phyloP scores from a whole-genome alignment of 1,140 invertebrate genomes.

The Pollicipes pollicipes region DNA sequence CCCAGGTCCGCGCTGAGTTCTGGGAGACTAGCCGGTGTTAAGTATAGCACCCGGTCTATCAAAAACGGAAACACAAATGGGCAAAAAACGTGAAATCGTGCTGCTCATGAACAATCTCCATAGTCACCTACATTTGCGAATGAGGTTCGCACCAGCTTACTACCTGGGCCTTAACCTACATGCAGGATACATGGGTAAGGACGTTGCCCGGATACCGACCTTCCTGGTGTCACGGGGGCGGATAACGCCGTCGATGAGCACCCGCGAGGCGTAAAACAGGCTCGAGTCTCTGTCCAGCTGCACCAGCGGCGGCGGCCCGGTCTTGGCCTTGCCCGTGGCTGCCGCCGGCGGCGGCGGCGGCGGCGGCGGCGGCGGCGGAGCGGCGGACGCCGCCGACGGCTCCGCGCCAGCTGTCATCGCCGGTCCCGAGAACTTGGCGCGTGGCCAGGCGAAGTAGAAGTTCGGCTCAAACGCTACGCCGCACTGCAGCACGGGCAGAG shows the following conservation, averaged over 20 bases:
- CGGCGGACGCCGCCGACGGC: background rate
- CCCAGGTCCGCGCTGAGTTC: no score
- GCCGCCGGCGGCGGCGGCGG: no score
- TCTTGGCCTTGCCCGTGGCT: background rate
- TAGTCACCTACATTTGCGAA: no score
- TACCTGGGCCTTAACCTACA: no score
- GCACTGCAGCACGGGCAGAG: slow-evolving; percentile 22
- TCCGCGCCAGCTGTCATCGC: slow-evolving; percentile 9
- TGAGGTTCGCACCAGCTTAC: no score
- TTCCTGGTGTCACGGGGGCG: slow-evolving; percentile 12
- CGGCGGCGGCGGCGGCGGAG: background rate
- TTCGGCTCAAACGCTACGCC: slow-evolving; percentile 26
- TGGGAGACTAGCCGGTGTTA: no score
- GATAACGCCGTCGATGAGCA: slow-evolving; percentile 15
- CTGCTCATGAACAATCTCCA: no score
- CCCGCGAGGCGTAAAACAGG: slow-evolving; percentile 10
- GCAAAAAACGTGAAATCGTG: no score
- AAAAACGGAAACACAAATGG: no score
- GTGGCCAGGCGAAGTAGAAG: slow-evolving; percentile 30
- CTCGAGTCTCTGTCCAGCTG: background rate
- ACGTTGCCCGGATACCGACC: slow-evolving; percentile 10
- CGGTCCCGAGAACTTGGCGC: slow-evolving; percentile 18
- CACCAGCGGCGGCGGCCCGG: background rate
- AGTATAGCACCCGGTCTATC: no score
- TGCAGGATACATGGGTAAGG: no score